These are phyloP conservation scores for Lanius collurio DNA, from an alignment of 2,113 vertebrate genomes.

Conservation along the genomic window DNA sequence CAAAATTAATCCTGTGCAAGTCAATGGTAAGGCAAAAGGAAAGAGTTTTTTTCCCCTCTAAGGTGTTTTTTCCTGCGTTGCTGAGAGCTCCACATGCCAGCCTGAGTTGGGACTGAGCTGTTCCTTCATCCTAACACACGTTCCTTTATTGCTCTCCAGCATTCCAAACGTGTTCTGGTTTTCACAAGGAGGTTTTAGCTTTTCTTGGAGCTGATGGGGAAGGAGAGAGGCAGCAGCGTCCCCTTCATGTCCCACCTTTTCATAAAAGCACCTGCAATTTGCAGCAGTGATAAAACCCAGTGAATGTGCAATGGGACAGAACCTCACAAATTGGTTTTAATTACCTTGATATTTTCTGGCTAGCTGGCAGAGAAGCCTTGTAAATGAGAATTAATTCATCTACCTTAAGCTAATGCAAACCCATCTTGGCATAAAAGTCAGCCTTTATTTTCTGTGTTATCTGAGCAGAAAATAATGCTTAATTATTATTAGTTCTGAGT, in stretches of 20 bases:
- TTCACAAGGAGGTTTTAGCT: background rate
- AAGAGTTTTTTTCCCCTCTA: background rate
- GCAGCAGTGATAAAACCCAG: constrained; percentile 13
- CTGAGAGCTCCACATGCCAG: background rate
- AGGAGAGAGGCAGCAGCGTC: background rate
- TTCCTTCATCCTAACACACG: fast-evolving
- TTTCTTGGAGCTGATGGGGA: background rate
- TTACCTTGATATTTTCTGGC: constrained; percentile 60
- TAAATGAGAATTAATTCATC: constrained; percentile 68
- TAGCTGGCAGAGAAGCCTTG: constrained; percentile 41
- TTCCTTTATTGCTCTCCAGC: background rate
- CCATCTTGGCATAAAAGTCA: constrained; percentile 64
- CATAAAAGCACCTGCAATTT: constrained; percentile 53
- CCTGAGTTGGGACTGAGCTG: background rate
- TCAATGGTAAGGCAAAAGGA: background rate
- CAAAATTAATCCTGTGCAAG: background rate
- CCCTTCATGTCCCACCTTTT: constrained; percentile 12
- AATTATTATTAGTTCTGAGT: constrained; percentile 70
- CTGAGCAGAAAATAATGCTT: constrained; percentile 70
- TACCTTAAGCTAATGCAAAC: constrained; percentile 65
- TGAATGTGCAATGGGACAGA: constrained; percentile 53
- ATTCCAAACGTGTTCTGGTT: fast-evolving
- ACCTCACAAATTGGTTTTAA: constrained; percentile 62
- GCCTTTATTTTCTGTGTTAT: constrained; percentile 66
- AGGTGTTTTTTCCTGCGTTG: background rate